phyloP scores from a whole-genome alignment of 2,113 vertebrate genomes.

The Cheilinus undulatus region DNA sequence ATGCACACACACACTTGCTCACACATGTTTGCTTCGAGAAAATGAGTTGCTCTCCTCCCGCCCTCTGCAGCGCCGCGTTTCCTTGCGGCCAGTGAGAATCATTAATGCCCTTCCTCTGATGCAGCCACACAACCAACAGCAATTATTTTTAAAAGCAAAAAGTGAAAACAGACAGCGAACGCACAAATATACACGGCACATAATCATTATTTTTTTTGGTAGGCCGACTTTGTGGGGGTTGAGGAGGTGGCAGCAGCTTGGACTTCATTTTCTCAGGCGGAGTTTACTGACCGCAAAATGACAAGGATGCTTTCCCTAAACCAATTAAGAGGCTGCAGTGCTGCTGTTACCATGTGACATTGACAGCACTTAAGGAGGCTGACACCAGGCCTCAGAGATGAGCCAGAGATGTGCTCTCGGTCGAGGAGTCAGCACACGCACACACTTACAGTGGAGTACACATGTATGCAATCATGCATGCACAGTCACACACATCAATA shows the following conservation, averaged over 20 bases:
- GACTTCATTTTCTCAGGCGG: conserved; percentile 71
- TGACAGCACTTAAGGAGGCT: conserved; percentile 77
- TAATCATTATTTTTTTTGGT: conserved; percentile 79
- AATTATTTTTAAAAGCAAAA: conserved; percentile 87
- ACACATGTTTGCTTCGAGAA: conserved; percentile 52
- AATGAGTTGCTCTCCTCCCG: conserved; percentile 64
- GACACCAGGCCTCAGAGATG: conserved; percentile 55
- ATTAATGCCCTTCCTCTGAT: conserved; percentile 80
- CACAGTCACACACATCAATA: conserved; percentile 21
- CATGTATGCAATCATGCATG: conserved; percentile 24
- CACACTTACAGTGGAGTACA: background rate
- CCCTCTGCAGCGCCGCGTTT: conserved; percentile 59
- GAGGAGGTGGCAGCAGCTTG: conserved; percentile 64
- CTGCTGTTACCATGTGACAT: conserved; percentile 69
- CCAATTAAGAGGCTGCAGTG: conserved; percentile 77
- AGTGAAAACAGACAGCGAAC: conserved; percentile 78
- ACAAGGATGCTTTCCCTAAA: conserved; percentile 78
- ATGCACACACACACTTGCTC: conserved; percentile 12
- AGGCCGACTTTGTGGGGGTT: conserved; percentile 52
- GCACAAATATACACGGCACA: conserved; percentile 74
- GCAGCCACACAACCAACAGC: conserved; percentile 78
- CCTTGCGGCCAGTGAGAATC: conserved; percentile 75
- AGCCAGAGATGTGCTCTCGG: conserved; percentile 61
- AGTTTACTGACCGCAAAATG: conserved; percentile 81
- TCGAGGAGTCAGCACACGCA: conserved; percentile 19